These are phyloP conservation scores for Diachasma alloeum DNA, from an alignment of 1,140 invertebrate species.

Conservation along the genomic window DNA sequence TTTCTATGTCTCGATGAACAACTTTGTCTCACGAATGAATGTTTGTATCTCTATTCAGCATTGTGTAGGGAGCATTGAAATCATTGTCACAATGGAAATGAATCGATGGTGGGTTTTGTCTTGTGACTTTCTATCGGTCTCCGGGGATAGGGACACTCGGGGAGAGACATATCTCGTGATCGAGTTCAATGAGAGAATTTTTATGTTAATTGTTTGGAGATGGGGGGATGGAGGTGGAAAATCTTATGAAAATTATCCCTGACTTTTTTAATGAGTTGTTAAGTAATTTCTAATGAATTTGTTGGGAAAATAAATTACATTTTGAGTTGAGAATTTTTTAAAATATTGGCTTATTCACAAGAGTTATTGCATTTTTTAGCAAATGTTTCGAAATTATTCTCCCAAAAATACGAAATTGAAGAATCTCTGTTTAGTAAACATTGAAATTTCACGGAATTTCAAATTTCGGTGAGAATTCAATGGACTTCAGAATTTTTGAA, in stretches of 20 bases:
- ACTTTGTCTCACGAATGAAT: conserved; percentile 17
- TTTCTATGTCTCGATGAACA: conserved; percentile 17
- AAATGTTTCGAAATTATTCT: too few species aligned
- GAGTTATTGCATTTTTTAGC: too few species aligned
- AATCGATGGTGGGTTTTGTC: conserved; percentile 39
- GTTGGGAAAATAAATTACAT: too few species aligned
- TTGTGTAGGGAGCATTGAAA: conserved; percentile 39
- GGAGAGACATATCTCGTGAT: neutral
- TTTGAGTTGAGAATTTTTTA: too few species aligned
- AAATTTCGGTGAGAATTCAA: too few species aligned
- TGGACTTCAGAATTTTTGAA: too few species aligned
- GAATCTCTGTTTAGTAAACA: too few species aligned
- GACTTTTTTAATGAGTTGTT: too few species aligned
- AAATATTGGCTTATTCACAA: too few species aligned
- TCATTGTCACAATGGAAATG: conserved; percentile 37
- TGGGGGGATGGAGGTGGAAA: neutral
- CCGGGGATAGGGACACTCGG: neutral
- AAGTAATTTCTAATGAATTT: too few species aligned
- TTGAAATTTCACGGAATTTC: too few species aligned
- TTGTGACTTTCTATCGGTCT: conserved; percentile 24
- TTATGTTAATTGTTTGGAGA: neutral
- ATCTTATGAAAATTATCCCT: neutral
- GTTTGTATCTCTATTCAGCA: conserved; percentile 26
- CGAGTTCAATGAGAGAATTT: neutral
- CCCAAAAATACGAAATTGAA: too few species aligned